Base-by-base conservation (phyloP, 2,113 vertebrate genomes). In the Crotalus helleri region DNA sequence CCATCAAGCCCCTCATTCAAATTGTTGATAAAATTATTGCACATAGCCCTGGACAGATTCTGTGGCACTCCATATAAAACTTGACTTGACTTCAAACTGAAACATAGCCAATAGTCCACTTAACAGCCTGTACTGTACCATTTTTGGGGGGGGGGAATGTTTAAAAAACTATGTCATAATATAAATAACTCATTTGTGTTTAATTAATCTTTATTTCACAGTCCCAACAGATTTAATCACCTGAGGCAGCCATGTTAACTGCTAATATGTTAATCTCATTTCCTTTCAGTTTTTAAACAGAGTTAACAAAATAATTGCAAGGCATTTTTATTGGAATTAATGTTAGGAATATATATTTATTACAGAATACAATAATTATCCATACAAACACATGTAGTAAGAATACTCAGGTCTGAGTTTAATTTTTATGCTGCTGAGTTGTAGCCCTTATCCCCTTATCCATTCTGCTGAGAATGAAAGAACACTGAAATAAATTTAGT, bases 261-360 rank as follows among this genome's bases (percentile, higher is more conserved):
- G 15, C 24, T 92, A 9, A 74, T 10, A 88, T 57, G 91, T 69
- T 69, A 2, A 23, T 64, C 64, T 93, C 51, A 90, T 93, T 95
- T 81, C 0, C 91, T 94, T 95, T 92, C 13, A n/a, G 92, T 64
- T 69, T 90, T 39, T 3, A 91, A 91, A 90, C 24, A 87, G 86
- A 93, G 53, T 23, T 53, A 64, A 91, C 17, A 33, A 29, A 93
- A 89, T 49, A 85, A 95, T 33, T 81, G 1, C n/a, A 59, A 93
- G 64, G 46, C 2, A 86, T 90, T 89, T 26, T 90, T 69, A 93
- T 51, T 58, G 53, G 53, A 15, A 24, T 88, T 89, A 74, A 90
- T 53, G 19, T 90, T 93, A 61, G 46, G 12, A 9, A 57, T 51
- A 90, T 86, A 53, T 54, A 64, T 53, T 93, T 57, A 64, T 90